Conservation (phyloP, 2,888 invertebrate genomes). For the Griposia aprilina region DNA sequence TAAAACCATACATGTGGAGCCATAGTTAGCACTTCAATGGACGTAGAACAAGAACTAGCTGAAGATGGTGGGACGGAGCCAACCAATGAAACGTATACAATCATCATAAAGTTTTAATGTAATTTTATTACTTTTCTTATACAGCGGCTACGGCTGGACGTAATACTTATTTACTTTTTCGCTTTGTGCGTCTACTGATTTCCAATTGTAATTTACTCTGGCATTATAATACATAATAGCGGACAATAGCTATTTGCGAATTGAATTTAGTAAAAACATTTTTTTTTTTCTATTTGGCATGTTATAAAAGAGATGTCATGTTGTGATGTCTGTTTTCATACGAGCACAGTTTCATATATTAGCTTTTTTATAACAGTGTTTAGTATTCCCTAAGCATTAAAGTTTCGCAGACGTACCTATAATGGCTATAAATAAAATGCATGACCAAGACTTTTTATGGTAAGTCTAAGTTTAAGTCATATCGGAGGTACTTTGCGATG, state of each 20-base stretch:
- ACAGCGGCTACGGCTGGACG: slow-evolving; percentile 21
- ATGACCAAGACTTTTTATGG: slow-evolving; percentile 45
- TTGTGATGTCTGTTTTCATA: slow-evolving; percentile 5
- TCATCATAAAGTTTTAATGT: slow-evolving; percentile 47
- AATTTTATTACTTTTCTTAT: slow-evolving; percentile 55
- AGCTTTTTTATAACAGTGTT: slow-evolving; percentile 13
- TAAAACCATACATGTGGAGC: too few relatives aligned
- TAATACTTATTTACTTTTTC: slow-evolving; percentile 28
- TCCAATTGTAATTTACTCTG: slow-evolving; percentile 44
- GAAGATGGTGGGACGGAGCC: slow-evolving; percentile 32
- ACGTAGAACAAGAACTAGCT: slow-evolving; percentile 42
- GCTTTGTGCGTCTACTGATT: slow-evolving; percentile 36
- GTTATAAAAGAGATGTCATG: slow-evolving; percentile 9
- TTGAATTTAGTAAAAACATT: slow-evolving; percentile 4
- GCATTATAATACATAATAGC: slow-evolving; percentile 26
- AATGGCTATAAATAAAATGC: slow-evolving; percentile 36
- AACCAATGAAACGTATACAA: slow-evolving; percentile 48
- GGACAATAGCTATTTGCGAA: slow-evolving; percentile 10
- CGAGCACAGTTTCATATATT: slow-evolving; percentile 22
- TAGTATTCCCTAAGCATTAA: slow-evolving; percentile 19
- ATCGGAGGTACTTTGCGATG: slow-evolving; percentile 8
- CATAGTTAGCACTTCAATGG: slow-evolving; percentile 41
- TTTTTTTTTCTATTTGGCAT: neutral
- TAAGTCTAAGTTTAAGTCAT: slow-evolving; percentile 34
- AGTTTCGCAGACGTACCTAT: slow-evolving; percentile 4